Evolutionary conservation across 2,113 vertebrate genomes (phyloP).

Genomic region (Scophthalmus maximus): DNA sequence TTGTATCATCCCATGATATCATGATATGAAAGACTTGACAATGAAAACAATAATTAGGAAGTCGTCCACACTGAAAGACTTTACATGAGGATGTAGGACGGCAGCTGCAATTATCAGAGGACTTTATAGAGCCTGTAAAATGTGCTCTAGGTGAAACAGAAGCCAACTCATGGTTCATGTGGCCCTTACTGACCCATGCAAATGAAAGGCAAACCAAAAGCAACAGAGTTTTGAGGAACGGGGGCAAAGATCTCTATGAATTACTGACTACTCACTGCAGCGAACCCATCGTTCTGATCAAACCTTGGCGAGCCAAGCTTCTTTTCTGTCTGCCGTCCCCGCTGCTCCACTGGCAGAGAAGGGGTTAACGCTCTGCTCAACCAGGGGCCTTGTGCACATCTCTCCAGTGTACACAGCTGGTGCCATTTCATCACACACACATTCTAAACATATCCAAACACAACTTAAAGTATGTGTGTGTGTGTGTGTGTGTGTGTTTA

Average conservation of each 20-base stretch:
- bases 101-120: conserved; percentile 51
- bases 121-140: conserved; percentile 59
- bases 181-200: conserved; percentile 28
- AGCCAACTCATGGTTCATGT: conserved; percentile 31
- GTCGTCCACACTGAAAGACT: conserved; percentile 28
- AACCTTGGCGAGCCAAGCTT: conserved; percentile 26
- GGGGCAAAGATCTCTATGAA: conserved; percentile 34
- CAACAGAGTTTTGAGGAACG: conserved; percentile 56
- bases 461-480: conserved; percentile 67
- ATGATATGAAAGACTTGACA: conserved; percentile 17
- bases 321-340: conserved; percentile 46
- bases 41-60: conserved; percentile 34
- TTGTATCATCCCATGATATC: conserved; percentile 27
- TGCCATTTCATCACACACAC: conserved; percentile 84
- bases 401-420: conserved; percentile 83
- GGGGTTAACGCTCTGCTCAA: conserved; percentile 76
- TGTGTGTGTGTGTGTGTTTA: conserved; percentile 15
- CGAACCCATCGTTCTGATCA: conserved; percentile 41
- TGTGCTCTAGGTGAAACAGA: conserved; percentile 49
- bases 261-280: conserved; percentile 52
- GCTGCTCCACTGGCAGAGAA: conserved; percentile 55
- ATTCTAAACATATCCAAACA: conserved; percentile 83
- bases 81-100: conserved; percentile 21
- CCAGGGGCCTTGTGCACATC: conserved; percentile 71
- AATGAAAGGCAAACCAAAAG: conserved; percentile 50